Conservation (phyloP, 2,888 invertebrate species). For the Drosophila basisetae region DNA sequence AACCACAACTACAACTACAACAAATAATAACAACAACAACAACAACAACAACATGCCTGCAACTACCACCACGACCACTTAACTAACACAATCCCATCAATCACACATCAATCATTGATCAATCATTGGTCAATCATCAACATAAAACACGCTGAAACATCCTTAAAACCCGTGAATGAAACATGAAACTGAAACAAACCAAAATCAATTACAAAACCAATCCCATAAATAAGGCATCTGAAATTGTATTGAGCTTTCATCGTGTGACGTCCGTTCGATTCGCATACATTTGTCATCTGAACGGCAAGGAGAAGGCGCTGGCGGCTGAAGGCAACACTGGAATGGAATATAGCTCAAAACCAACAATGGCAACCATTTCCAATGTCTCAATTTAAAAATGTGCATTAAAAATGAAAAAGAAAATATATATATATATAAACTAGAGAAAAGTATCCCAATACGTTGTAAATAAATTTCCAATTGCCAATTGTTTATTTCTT, state of each 20-base stretch:
- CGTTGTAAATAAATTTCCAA: conserved; percentile 43
- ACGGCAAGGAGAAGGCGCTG: conserved; percentile 37
- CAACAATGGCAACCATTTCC: conserved; percentile 23
- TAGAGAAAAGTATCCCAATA: neutral
- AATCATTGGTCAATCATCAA: conserved; percentile 29
- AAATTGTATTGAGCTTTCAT: conserved; percentile 89
- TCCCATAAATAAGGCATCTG: conserved; percentile 87
- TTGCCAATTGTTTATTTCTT: conserved; percentile 11
- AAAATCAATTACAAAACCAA: conserved; percentile 12
- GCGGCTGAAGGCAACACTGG: conserved; percentile 29
- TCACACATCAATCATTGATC: conserved; percentile 36
- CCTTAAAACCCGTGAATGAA: conserved; percentile 33
- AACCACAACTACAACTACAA: conserved; percentile 53
- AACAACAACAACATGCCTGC: conserved; percentile 68
- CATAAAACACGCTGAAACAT: conserved; percentile 33
- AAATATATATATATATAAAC: conserved; percentile 4
- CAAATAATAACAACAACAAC: conserved; percentile 40
- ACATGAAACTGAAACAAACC: conserved; percentile 39
- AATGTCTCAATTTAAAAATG: conserved; percentile 28
- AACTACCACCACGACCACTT: conserved; percentile 37
- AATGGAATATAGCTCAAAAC: conserved; percentile 16
- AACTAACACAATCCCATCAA: conserved; percentile 50
- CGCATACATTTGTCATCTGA: conserved; percentile 83
- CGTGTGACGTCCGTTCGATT: conserved; percentile 90
- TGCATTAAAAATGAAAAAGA: conserved; percentile 19